Evolutionary conservation across 2,888 invertebrate species (phyloP).

Genomic region (Byasa hedistus): DNA sequence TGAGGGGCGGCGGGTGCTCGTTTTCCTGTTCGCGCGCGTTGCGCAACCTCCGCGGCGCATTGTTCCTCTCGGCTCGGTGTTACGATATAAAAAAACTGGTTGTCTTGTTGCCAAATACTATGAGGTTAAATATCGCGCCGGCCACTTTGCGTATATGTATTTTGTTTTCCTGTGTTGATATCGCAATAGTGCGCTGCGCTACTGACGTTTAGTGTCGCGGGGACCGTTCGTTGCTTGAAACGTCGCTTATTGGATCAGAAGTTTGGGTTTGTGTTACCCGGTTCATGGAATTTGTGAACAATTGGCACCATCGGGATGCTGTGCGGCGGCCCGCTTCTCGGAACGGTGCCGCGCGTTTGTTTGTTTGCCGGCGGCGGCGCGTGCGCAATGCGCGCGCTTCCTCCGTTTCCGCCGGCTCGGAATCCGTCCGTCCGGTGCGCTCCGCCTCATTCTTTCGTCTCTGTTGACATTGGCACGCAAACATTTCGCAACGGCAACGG

Average conservation of each 20-base stretch:
- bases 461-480: conserved; percentile 33
- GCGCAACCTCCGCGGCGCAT: conserved; percentile 34
- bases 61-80: conserved; percentile 33
- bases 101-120: conserved; percentile 34
- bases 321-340: background rate
- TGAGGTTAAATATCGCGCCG: background rate
- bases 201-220: no score
- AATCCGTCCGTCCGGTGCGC: conserved; percentile 29
- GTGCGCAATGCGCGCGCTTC: conserved; percentile 48
- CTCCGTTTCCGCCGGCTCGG: conserved; percentile 44
- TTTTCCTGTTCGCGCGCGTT: conserved; percentile 44
- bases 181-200: no score
- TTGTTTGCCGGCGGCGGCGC: conserved; percentile 43
- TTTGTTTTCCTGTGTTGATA: no score
- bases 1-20: no score
- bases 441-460: background rate
- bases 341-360: conserved; percentile 40
- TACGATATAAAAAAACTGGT: conserved; percentile 36
- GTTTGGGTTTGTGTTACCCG: no score
- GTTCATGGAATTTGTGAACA: no score
- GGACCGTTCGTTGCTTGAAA: no score
- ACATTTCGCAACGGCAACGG: conserved; percentile 32
- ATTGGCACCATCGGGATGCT: background rate
- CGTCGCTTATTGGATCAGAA: no score
- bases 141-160: no score